Base-by-base conservation (phyloP, 2,888 invertebrate genomes). In the Trypoxylon attenuatum region DNA sequence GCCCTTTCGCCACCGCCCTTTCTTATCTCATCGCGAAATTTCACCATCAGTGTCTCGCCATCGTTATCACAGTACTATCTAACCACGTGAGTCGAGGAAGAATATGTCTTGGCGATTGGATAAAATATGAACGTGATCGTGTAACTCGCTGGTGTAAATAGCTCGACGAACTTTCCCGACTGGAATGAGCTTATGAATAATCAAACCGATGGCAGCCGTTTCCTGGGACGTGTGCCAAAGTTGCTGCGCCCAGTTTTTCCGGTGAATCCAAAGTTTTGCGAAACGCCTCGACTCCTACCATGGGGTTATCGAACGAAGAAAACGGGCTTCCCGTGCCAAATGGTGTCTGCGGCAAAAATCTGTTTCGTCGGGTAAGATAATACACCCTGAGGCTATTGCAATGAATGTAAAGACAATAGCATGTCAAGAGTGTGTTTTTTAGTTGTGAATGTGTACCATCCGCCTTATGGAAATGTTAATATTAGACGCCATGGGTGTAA, bases 281-380 rank as follows among this genome's bases (percentile, higher is more conserved):
- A 13, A 13, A 13, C 33, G 13, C 25, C 39, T 27, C 49, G 21
- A 60, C 49, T 45, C 55, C 60, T 60, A 46, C 45, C 46, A 5
- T 41, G 49, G 45, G 55, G 65, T 49, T 65, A 68, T 68, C 65
- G 60, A 60, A 51, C 41, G 47, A 51, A 60, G 68, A 52, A 60
- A 56, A 60, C 56, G 56, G 55, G 68, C 60, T 50, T 49, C 55
- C 53, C 42, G 43, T 68, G 68, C 68, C 68, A 68, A 68, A 68
- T 68, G 65, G 65, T 39, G 41, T 65, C 45, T 29, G 55, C 60
- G 65, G 65, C 65, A 68, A 68, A 65, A 66, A 66, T 68, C 65
- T 65, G 60, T 68, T 60, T 60, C 65, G 18, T 22, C 39, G 42
- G 13, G 38, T 39, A 51, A 46, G 38, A 55, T 49, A 33, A 59